Percentiles rank a stretch among this genome's conserved stretches.
Conservation (phyloP, 2,113 vertebrate genomes). For the Marmota flaviventris region DNA sequence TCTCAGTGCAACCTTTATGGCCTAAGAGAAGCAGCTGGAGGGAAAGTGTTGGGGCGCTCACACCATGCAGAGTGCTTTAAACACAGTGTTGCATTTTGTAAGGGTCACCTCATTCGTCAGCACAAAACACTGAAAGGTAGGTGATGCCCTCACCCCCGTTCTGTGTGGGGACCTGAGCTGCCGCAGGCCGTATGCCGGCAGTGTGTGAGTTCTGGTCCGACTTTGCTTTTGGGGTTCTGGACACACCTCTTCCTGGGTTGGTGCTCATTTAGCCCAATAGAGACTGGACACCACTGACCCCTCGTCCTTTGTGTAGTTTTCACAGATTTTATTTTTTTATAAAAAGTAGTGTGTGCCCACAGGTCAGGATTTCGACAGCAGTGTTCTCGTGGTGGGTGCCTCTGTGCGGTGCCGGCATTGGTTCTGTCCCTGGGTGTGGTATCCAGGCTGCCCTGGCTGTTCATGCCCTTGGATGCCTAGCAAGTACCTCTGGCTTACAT, state of each 20-base stretch:
- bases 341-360: neutral
- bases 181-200: rapidly evolving
- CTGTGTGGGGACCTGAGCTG: neutral
- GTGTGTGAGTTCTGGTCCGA: neutral
- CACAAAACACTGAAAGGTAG: rapidly evolving
- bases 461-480: no score
- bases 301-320: neutral
- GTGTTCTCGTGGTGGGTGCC: no score
- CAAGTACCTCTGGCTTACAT: neutral
- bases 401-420: no score
- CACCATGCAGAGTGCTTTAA: neutral
- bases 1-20: neutral
- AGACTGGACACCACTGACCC: neutral
- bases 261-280: neutral
- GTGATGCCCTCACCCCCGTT: neutral
- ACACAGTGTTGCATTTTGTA: neutral
- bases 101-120: neutral
- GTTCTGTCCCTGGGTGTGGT: neutral
- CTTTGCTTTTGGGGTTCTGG: neutral
- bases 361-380: neutral
- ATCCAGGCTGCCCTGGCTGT: neutral
- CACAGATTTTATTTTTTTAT: neutral
- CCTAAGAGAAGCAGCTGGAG: neutral
- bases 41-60: no score
- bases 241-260: no score